These are phyloP conservation scores for Gymnoscopelus braueri DNA, from an alignment of 2,797 vertebrate genomes.

Conservation along the genomic window DNA sequence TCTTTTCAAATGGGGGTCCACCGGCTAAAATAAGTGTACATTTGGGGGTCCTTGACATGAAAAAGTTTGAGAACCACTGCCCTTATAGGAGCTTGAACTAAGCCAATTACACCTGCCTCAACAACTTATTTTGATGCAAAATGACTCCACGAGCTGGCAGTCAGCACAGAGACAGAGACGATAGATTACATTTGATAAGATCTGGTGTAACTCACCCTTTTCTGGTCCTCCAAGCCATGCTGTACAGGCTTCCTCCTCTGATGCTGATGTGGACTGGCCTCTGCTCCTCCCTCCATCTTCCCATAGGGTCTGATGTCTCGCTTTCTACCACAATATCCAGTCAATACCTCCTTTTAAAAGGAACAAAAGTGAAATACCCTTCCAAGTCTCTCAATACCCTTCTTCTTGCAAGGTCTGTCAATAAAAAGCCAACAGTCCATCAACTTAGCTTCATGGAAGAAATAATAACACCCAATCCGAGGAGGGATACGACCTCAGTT, in stretches of 20 bases:
- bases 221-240: constrained; percentile 97
- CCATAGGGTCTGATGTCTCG: constrained; percentile 60
- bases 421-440: constrained; percentile 68
- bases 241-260: constrained; percentile 89
- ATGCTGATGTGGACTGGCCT: constrained; percentile 87
- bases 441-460: constrained; percentile 60
- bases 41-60: too few species aligned
- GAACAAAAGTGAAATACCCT: constrained; percentile 55
- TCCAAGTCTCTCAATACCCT: constrained; percentile 66
- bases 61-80: too few species aligned
- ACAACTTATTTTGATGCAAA: background rate
- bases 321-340: constrained; percentile 65
- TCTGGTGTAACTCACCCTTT: constrained; percentile 87
- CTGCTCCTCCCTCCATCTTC: constrained; percentile 92
- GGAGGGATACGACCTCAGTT: constrained; percentile 56
- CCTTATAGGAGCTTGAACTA: constrained; percentile 20
- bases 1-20: too few species aligned
- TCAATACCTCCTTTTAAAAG: constrained; percentile 20
- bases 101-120: constrained; percentile 2
- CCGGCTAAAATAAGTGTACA: too few species aligned
- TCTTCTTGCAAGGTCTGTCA: constrained; percentile 59
- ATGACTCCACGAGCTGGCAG: background rate
- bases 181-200: constrained; percentile 16
- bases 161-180: background rate
- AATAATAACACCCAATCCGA: constrained; percentile 46